These are phyloP conservation scores for Psophia crepitans DNA, from an alignment of 2,113 vertebrate genomes.

Conservation along the genomic window DNA sequence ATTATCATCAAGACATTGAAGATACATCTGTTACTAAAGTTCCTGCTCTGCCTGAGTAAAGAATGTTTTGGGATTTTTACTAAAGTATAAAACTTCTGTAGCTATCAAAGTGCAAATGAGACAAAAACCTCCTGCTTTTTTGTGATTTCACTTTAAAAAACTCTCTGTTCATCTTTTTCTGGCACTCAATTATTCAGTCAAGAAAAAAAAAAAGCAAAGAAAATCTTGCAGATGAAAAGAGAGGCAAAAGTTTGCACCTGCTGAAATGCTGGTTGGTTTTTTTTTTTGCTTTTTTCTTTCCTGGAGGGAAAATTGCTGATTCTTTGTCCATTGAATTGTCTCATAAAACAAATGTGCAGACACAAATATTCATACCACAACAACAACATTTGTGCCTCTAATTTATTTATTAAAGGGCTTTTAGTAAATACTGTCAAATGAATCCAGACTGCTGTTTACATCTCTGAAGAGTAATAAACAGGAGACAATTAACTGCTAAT, in stretches of 20 bases:
- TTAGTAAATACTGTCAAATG: constrained; percentile 56
- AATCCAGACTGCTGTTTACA: constrained; percentile 59
- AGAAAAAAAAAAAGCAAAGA: neutral
- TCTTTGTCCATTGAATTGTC: neutral
- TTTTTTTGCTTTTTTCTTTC: constrained; percentile 28
- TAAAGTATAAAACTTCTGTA: neutral
- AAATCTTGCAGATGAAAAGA: constrained; percentile 10
- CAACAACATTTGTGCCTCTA: constrained; percentile 16
- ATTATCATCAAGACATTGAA: neutral
- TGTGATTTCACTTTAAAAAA: neutral
- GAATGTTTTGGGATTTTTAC: neutral
- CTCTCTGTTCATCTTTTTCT: neutral
- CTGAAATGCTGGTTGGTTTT: neutral
- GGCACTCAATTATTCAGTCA: neutral
- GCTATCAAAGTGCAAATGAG: neutral
- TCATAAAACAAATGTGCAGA: constrained; percentile 5
- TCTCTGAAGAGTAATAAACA: constrained; percentile 74
- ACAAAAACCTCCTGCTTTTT: neutral
- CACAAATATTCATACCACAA: constrained; percentile 19
- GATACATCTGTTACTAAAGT: neutral
- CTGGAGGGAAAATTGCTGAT: neutral
- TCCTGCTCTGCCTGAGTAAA: neutral
- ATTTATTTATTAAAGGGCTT: constrained; percentile 62
- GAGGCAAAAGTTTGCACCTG: constrained; percentile 1
- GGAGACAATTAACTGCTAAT: constrained; percentile 74